Percentiles rank a stretch among this genome's conserved stretches.
Evolutionary conservation across 2,797 vertebrate species (phyloP).

Genomic region (Sorex maritimensis): DNA sequence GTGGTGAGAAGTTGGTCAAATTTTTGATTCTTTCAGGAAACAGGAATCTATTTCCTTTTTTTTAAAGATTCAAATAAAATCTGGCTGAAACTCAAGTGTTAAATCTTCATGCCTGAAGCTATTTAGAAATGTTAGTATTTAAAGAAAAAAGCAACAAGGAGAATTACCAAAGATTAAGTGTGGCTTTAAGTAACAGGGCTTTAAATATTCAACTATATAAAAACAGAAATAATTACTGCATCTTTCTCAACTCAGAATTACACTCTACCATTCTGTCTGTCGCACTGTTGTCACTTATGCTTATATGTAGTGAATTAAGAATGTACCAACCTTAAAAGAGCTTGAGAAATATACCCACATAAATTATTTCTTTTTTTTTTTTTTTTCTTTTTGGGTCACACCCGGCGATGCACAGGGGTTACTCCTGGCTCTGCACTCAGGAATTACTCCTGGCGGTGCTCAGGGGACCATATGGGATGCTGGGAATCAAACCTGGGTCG

Average conservation of each 20-base stretch:
- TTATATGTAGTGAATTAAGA: constrained; percentile 55
- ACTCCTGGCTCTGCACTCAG: no score
- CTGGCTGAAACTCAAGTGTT: background rate
- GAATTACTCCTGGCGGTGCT: no score
- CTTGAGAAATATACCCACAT: constrained; percentile 30
- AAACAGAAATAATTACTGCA: constrained; percentile 1
- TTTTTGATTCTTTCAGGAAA: constrained; percentile 44
- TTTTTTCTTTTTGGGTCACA: no score
- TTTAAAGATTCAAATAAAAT: constrained; percentile 32
- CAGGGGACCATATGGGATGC: no score
- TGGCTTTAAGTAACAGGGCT: background rate
- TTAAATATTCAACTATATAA: constrained; percentile 55
- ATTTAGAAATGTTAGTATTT: constrained; percentile 44
- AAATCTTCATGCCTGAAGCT: constrained; percentile 36
- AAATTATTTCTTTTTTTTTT: constrained; percentile 54
- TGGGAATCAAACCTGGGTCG: no score
- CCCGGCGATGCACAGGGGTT: no score
- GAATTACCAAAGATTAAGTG: constrained; percentile 60
- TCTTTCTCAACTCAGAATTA: constrained; percentile 61
- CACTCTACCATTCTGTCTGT: background rate
- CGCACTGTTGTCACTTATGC: background rate
- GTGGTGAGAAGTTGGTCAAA: constrained; percentile 59
- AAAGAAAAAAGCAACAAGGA: constrained; percentile 46
- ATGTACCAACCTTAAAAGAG: background rate
- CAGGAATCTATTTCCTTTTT: background rate